Conservation (phyloP, 2,888 invertebrate species). For the Amphimallon solstitiale region DNA sequence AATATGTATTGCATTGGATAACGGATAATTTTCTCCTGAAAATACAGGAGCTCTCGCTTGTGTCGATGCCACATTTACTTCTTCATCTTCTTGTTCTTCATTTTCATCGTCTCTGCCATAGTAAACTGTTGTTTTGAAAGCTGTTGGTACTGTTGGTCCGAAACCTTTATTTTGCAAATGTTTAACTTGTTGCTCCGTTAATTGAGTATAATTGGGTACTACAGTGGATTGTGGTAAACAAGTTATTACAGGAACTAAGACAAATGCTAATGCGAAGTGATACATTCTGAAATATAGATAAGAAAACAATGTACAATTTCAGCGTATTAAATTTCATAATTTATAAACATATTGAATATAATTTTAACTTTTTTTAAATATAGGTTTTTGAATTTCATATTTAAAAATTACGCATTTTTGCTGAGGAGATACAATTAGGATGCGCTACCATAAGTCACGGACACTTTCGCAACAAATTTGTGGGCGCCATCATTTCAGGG, state of each 20-base stretch:
- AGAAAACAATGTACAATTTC: not conserved
- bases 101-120: slow-evolving; percentile 42
- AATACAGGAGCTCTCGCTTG: slow-evolving; percentile 48
- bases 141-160: slow-evolving; percentile 46
- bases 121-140: slow-evolving; percentile 39
- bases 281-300: slow-evolving; percentile 43
- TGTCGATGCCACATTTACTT: slow-evolving; percentile 42
- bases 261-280: slow-evolving; percentile 38
- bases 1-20: slow-evolving; percentile 50
- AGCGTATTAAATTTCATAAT: too few species aligned
- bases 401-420: not conserved
- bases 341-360: not conserved
- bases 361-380: not conserved
- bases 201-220: slow-evolving; percentile 43
- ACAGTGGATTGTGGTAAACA: slow-evolving; percentile 43
- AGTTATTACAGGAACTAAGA: slow-evolving; percentile 33
- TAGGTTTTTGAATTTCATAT: too few species aligned
- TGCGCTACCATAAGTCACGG: too few species aligned
- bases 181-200: slow-evolving; percentile 42
- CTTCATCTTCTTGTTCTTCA: slow-evolving; percentile 42
- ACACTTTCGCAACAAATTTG: too few species aligned
- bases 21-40: slow-evolving; percentile 49
- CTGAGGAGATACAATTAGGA: too few species aligned
- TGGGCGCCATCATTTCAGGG: too few species aligned
- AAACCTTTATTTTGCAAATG: slow-evolving; percentile 49